Evolutionary conservation across 2,797 vertebrate genomes (phyloP), one percentile per base, ranked within the genome.

Genomic region (Sebastes oblongus): DNA sequence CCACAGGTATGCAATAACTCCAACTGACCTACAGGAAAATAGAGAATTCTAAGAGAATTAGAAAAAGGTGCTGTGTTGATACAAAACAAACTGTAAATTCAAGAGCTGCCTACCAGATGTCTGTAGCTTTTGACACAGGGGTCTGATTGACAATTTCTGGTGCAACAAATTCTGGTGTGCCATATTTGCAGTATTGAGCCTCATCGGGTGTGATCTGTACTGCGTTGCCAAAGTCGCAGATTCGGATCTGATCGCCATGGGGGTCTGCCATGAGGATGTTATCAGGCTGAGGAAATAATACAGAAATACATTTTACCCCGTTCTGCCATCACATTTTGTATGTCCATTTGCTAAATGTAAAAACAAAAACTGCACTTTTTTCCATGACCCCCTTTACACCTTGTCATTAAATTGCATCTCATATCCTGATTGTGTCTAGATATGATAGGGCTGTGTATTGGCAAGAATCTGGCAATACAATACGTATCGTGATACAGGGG

Each of bases 121-220:
- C 98, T 0, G 98, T 97, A 91, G 97, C 97, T 39, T 95, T 94
- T 77, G 97, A 98, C 77, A 99, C 95, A 0, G 98, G 98, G 16
- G 96, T 97, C 95, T 99, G 98, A 93, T 97, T 98, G 83, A 99
- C 97, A 11, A 99, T 98, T 95, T 99, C 98, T 0, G 98, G 98
- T 0, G 98, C 96, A 39, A 99, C 97, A 2, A 99, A 99, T 94
- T 99, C 98, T 0, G 98, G 98, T 1, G 98, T 99, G 83, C 98
- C 98, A 0, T 97, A 99, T 83, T 97, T 98, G 95, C 97, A 98
- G 91, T 97, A 99, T 81, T 99, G 98, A 2, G 96, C 94, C 75
- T 98, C 98, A 16, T 96, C 96, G 0, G 95, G 95, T 0, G 88
- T 98, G 85, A 98, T 67, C 78, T 94, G 95, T 77, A 98, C 91